Evolutionary conservation across 1,140 invertebrate genomes (phyloP), one percentile per base, ranked within the genome.

Genomic region (Aleiodes sp.): DNA sequence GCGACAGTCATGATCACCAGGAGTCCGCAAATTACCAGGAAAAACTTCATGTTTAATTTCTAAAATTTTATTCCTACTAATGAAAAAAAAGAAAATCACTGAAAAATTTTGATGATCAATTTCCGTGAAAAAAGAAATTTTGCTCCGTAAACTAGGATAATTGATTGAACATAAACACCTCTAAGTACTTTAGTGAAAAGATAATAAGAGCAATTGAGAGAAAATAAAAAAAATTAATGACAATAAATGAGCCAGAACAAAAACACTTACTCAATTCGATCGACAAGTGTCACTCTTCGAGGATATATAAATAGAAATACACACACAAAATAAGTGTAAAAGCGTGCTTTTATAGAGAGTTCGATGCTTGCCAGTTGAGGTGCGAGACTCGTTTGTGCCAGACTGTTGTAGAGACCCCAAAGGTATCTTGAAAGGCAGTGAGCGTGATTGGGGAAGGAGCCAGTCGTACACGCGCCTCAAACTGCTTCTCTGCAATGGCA

Each of bases 381-480:
- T 82, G 76, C 83, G 81, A 84, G 81, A 79, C 82, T 81, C 84
- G 84, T 86, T 86, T 86, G 85, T 84, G 83, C 78, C 80, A 80
- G 75, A 80, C 76, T 70, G 76, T 76, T 81, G 82, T 84, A 80
- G 82, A 84, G 83, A 79, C 81, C 76, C 79, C 77, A 78, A 84
- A 82, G 83, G 28, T 59, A 59, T 59, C 56, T 59, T 59, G 56
- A 59, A 59, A 56, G 14, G 29, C 46, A 52, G 19, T 24, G 21
- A 52, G 46, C 16, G 41, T 52, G 46, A 52, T 52, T 52, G 46
- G 46, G 46, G 46, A 52, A 52, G 46, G 46, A 52, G 46, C 46
- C 21, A 16, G 19, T 52, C 46, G 46, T 16, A 52, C 46, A 52
- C 46, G 46, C 46, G 21, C 21, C 46, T 52, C 46, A 21, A n/a